Conservation (phyloP, 2,888 invertebrate genomes). For the Tinea semifulvella region DNA sequence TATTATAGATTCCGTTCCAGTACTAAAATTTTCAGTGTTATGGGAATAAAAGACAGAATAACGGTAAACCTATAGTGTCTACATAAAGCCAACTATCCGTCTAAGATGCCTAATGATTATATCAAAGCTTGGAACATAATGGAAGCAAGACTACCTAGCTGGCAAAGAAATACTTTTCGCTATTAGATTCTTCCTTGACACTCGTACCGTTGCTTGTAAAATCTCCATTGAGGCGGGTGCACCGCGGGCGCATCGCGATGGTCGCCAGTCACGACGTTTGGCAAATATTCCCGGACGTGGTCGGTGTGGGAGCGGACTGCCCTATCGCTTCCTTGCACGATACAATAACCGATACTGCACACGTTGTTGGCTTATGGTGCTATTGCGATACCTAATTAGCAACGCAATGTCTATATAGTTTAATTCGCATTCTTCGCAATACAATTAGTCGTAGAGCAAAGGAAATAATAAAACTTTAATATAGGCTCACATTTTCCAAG, state of each 20-base stretch:
- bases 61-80: background rate
- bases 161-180: slow-evolving; percentile 8
- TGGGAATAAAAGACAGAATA: slow-evolving; percentile 1
- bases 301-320: slow-evolving; percentile 57
- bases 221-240: slow-evolving; percentile 56
- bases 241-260: slow-evolving; percentile 62
- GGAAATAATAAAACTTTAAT: background rate
- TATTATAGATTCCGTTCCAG: slow-evolving; percentile 2
- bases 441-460: background rate
- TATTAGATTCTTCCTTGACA: slow-evolving; percentile 31
- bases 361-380: slow-evolving; percentile 27
- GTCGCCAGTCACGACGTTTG: slow-evolving; percentile 63
- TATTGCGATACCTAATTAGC: slow-evolving; percentile 5
- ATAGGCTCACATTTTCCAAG: background rate
- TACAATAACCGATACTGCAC: slow-evolving; percentile 46
- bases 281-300: slow-evolving; percentile 58
- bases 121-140: slow-evolving; percentile 9
- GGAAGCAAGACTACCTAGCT: slow-evolving; percentile 3
- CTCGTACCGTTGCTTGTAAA: slow-evolving; percentile 54
- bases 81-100: background rate
- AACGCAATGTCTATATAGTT: background rate
- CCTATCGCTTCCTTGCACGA: slow-evolving; percentile 59
- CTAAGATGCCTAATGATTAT: slow-evolving; percentile 6
- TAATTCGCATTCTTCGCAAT: background rate
- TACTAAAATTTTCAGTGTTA: too few species aligned